Evolutionary conservation across 2,113 vertebrate genomes (phyloP), one percentile per base, ranked within the genome.

Genomic region (Clarias macrocephalus): DNA sequence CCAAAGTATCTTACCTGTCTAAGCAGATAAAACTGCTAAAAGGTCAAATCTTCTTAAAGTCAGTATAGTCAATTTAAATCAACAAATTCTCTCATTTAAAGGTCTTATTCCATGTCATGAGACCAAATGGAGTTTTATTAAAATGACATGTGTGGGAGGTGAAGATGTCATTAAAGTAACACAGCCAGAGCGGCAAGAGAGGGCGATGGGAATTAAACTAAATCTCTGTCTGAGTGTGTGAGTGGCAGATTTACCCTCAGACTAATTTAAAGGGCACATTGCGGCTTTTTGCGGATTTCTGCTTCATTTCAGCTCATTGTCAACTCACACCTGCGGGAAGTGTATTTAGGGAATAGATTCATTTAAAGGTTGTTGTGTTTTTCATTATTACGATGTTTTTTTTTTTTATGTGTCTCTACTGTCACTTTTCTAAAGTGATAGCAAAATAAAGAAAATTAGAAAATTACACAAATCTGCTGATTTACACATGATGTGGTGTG

Each of bases 101-200:
- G 37, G 37, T 65, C 81, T 76, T 75, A 83, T 87, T 82, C 68
- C 28, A 30, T 65, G 80, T 76, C 86, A 83, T 28, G 59, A 65
- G 80, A 75, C 80, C 68, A 82, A 82, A 62, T 57, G 42, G 33
- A 65, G 66, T 83, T 80, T 86, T 52, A 75, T 82, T 87, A 82
- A 82, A 83, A 86, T 65, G 80, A 87, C 80, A 82, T 66, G 66
- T 73, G 83, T 84, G 83, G 83, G 83, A 84, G 83, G 83, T 83
- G 52, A 84, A 80, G 85, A 86, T 87, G 86, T 87, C 37, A 68
- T 83, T 82, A 83, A 75, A 73, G 80, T 75, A 73, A 83, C 80
- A 68, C 13, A 83, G 76, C 70, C 70, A 65, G 86, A 30, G 59
- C 52, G 28, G 21, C 11, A 5, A 52, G 25, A 82, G 70, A 83